A percentile compares a stretch with the other conserved stretches of the same genome.
Conservation (phyloP, 2,113 vertebrate genomes). For the Dromas ardeola region DNA sequence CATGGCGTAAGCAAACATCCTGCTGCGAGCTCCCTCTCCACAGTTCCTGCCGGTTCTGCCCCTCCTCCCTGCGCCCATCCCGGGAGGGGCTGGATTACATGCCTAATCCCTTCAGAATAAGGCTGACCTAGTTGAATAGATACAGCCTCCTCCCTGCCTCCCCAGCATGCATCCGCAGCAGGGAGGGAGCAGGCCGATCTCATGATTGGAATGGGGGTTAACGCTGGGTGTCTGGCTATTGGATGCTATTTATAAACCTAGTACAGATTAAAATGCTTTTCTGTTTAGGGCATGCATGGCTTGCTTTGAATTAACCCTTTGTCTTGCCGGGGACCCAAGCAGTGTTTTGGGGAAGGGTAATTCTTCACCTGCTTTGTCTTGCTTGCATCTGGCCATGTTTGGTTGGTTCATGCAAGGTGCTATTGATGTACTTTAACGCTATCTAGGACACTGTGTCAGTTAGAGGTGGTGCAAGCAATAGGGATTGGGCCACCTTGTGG, state of each 20-base stretch:
- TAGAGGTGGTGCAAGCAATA: background rate
- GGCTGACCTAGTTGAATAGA: conserved; percentile 75
- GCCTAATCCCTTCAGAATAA: conserved; percentile 73
- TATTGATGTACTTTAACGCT: background rate
- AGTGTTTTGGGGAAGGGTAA: background rate
- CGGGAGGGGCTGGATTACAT: conserved; percentile 67
- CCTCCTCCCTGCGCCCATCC: background rate
- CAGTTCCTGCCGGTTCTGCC: background rate
- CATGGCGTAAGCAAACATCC: background rate
- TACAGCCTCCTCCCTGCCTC: background rate
- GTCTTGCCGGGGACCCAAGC: background rate
- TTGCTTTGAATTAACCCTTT: conserved; percentile 56
- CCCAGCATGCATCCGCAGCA: accelerated
- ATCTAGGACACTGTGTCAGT: background rate
- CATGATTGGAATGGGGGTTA: conserved; percentile 48
- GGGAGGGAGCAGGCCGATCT: background rate
- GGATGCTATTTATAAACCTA: conserved; percentile 61
- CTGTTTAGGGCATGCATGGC: conserved; percentile 55
- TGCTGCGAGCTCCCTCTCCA: conserved; percentile 5
- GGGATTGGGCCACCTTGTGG: accelerated
- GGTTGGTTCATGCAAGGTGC: background rate
- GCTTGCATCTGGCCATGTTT: background rate
- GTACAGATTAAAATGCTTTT: conserved; percentile 66
- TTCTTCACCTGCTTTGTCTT: background rate
- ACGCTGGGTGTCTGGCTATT: background rate